Conservation (phyloP, 2,797 vertebrate genomes). For the Thripadectes ignobilis region DNA sequence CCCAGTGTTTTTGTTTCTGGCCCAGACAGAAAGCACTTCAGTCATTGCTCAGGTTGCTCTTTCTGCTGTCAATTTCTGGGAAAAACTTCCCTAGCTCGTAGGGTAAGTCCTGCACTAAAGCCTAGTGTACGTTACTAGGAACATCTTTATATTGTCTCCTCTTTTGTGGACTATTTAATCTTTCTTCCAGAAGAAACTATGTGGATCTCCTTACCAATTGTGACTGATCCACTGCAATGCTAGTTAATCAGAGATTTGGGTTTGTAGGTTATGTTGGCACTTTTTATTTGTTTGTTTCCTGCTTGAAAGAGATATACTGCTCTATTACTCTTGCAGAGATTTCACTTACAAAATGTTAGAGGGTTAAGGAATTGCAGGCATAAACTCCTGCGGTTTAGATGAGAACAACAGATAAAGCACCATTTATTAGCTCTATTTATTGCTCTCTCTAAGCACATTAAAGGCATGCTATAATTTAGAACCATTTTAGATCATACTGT, state of each 20-base stretch:
- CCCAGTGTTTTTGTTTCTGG: background rate
- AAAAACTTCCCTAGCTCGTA: background rate
- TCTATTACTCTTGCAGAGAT: background rate
- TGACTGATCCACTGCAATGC: background rate
- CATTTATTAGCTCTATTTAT: background rate
- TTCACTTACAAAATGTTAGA: background rate
- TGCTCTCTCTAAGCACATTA: background rate
- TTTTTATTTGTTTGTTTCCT: background rate
- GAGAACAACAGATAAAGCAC: background rate
- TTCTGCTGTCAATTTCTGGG: background rate
- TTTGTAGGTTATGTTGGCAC: background rate
- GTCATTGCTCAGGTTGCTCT: background rate
- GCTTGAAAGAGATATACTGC: background rate
- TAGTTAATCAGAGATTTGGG: background rate
- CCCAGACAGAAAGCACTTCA: background rate
- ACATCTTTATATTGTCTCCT: accelerated
- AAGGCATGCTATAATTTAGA: background rate
- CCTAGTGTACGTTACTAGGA: accelerated
- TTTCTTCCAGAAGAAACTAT: background rate
- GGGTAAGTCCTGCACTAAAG: background rate
- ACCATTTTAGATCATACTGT: background rate
- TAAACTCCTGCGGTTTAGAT: background rate
- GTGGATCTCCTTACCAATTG: background rate
- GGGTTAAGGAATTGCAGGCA: background rate
- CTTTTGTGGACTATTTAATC: background rate